These are phyloP conservation scores for Eristalis pertinax DNA, from an alignment of 2,888 invertebrate genomes.

Conservation along the genomic window DNA sequence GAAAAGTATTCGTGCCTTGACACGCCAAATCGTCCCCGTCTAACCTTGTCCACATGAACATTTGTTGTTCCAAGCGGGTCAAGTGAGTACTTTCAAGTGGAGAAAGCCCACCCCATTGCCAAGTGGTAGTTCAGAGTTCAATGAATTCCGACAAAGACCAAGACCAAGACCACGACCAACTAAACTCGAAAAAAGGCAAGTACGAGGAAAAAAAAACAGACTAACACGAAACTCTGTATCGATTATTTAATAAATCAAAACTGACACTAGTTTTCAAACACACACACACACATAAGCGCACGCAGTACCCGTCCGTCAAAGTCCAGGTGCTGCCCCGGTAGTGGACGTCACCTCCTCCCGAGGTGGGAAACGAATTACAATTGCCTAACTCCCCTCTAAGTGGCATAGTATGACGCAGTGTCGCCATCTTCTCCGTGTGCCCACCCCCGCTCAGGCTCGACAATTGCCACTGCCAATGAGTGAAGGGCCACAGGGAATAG, in stretches of 20 bases:
- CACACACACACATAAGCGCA: too few relatives aligned
- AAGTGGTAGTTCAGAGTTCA: constrained; percentile 47
- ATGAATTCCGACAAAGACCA: constrained; percentile 30
- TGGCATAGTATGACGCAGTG: constrained; percentile 1
- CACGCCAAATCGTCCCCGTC: not conserved
- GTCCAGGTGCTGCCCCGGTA: not conserved
- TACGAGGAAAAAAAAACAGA: not conserved
- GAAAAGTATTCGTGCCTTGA: not conserved
- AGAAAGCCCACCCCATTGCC: not conserved
- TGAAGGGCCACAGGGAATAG: not conserved
- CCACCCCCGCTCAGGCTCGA: not conserved
- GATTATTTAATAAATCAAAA: constrained; percentile 49
- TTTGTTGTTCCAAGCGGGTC: not conserved
- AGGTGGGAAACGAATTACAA: constrained; percentile 12
- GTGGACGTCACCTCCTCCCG: not conserved
- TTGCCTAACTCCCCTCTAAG: not conserved
- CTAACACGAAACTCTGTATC: constrained; percentile 10
- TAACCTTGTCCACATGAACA: not conserved
- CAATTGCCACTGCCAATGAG: not conserved
- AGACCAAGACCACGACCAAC: not conserved
- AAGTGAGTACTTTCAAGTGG: not conserved
- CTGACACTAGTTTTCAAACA: constrained; percentile 20
- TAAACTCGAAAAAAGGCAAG: not conserved
- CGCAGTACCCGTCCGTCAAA: not conserved
- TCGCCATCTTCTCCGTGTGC: not conserved